A percentile compares a stretch with the other conserved stretches of the same genome.
Evolutionary conservation across 2,797 vertebrate genomes (phyloP).

Genomic region (Smutsia gigantea): DNA sequence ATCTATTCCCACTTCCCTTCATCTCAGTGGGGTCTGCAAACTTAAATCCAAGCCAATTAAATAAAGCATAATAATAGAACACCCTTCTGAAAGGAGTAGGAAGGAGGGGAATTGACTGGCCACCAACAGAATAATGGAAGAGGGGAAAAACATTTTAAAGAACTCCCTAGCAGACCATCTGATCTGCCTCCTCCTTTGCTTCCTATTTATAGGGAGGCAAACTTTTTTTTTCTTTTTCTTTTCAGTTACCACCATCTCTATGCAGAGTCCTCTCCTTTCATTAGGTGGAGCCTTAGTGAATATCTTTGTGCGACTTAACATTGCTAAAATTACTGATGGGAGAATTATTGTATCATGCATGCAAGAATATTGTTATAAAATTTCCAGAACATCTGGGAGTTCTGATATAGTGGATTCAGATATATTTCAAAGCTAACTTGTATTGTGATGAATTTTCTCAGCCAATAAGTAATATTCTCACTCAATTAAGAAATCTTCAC

Average conservation of each 20-base stretch:
- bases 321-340: neutral
- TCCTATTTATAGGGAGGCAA: slow-evolving; percentile 45
- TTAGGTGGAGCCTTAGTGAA: slow-evolving; percentile 28
- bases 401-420: neutral
- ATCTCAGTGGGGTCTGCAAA: slow-evolving; percentile 68
- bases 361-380: neutral
- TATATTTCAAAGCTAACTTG: slow-evolving; percentile 12
- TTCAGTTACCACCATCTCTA: neutral
- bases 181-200: neutral
- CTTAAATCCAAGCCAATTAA: slow-evolving; percentile 78
- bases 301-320: slow-evolving; percentile 1
- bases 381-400: slow-evolving; percentile 35
- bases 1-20: slow-evolving; percentile 45
- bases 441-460: slow-evolving; percentile 41
- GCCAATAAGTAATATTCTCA: slow-evolving; percentile 41
- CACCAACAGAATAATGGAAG: neutral
- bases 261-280: slow-evolving; percentile 31
- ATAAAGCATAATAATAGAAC: slow-evolving; percentile 68
- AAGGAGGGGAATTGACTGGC: slow-evolving; percentile 25
- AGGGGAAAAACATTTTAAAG: slow-evolving; percentile 44
- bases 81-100: slow-evolving; percentile 68
- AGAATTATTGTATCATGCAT: neutral
- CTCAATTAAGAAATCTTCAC: slow-evolving; percentile 38
- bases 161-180: neutral
- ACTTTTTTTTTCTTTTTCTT: neutral